Evolutionary conservation across 2,888 invertebrate genomes (phyloP).

Genomic region (Chrysolina americana): DNA sequence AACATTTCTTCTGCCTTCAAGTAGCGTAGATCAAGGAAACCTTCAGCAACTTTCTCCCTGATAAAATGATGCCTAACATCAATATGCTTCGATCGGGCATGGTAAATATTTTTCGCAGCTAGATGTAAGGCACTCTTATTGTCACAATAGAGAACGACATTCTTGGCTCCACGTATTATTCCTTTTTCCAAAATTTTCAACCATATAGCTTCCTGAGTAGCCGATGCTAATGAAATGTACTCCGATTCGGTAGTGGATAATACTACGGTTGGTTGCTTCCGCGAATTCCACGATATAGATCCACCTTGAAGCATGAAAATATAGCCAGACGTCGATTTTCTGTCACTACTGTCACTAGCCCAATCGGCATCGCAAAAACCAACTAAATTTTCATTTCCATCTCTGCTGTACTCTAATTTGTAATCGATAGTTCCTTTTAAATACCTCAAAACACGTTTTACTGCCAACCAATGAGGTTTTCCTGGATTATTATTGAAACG

Average conservation of each 20-base stretch:
- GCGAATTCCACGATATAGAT: not conserved
- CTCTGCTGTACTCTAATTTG: not conserved
- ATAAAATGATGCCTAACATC: constrained; percentile 4
- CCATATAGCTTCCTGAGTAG: not conserved
- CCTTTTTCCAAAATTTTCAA: not conserved
- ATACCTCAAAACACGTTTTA: constrained; percentile 32
- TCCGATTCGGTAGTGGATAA: not conserved
- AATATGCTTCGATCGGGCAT: constrained; percentile 2
- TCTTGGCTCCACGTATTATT: not conserved
- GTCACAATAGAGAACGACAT: not conserved
- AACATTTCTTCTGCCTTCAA: not conserved
- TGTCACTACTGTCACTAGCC: not conserved
- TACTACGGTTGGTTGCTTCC: not conserved
- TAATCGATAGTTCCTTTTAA: constrained; percentile 25
- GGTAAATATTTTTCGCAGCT: not conserved
- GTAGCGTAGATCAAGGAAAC: not conserved
- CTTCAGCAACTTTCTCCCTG: not conserved
- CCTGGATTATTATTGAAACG: constrained; percentile 26
- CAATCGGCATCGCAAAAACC: not conserved
- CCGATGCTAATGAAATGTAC: not conserved
- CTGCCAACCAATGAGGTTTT: constrained; percentile 29
- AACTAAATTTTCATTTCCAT: not conserved
- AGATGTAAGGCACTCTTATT: not conserved
- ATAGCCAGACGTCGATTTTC: not conserved
- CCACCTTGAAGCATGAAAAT: not conserved